A percentile compares a stretch with the other conserved stretches of the same genome.
These are phyloP conservation scores for Hirtodrosophila cameraria DNA, from an alignment of 2,888 invertebrate genomes.

Conservation along the genomic window DNA sequence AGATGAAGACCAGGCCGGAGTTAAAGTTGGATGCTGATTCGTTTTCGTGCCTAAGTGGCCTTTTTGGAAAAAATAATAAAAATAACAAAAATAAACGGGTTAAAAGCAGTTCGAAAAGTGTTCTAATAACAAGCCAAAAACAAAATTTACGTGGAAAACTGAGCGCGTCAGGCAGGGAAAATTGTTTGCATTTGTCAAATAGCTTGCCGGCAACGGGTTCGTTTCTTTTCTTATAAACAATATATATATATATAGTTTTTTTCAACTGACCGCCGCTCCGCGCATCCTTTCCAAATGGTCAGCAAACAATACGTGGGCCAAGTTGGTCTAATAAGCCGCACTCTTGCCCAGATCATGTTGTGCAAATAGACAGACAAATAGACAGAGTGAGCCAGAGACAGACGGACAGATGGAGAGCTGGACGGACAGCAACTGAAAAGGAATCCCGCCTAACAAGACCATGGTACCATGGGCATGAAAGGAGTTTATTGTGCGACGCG, in stretches of 20 bases:
- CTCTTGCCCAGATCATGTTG: constrained; percentile 73
- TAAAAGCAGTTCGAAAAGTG: constrained; percentile 67
- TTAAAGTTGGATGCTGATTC: constrained; percentile 39
- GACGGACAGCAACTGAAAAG: constrained; percentile 42
- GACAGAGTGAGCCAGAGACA: background rate
- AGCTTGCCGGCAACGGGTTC: constrained; percentile 65
- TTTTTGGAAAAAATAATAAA: constrained; percentile 23
- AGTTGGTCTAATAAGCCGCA: constrained; percentile 78
- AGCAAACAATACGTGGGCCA: constrained; percentile 63
- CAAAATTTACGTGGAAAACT: constrained; percentile 59
- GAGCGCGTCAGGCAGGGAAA: constrained; percentile 48
- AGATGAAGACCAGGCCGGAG: constrained; percentile 6
- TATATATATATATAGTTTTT: constrained; percentile 33
- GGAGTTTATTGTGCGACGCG: constrained; percentile 77
- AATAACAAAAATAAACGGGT: constrained; percentile 21
- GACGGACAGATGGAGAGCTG: constrained; percentile 9
- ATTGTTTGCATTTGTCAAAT: constrained; percentile 80
- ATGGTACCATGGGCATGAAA: constrained; percentile 66
- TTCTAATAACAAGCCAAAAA: constrained; percentile 75
- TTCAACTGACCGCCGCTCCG: constrained; percentile 65
- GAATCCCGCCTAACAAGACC: constrained; percentile 70
- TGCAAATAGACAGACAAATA: constrained; percentile 61
- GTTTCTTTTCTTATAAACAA: constrained; percentile 15
- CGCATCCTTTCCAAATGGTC: constrained; percentile 69
- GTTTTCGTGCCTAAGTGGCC: constrained; percentile 78